Base-by-base conservation (phyloP, 2,888 invertebrate species). In the Protonemura montana region DNA sequence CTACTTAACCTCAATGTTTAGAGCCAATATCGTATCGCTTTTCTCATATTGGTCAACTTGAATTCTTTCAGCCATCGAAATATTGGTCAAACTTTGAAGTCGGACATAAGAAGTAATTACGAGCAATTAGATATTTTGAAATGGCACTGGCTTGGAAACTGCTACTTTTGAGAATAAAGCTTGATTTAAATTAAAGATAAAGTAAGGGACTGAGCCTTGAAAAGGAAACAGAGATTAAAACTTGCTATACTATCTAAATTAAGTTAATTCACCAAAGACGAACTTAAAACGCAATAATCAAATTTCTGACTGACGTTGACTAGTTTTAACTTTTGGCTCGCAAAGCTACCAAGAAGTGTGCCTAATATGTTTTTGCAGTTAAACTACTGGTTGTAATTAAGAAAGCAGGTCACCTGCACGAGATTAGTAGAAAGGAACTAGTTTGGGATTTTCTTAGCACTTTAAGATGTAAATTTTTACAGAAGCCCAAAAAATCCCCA, bases 1-100 rank as follows among this genome's bases (percentile, higher is more conserved):
- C 59, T 21, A 59, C 59, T 59, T 59, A 59, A 59, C 59, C 59
- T 59, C 59, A 59, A 59, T 59, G 59, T 59, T 59, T 59, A 59
- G 16, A 59, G 21, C 59, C 59, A 59, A 59, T 59, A 13, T 7
- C 59, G 59, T 59, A 59, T 59, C 59, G 59, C 59, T 59, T 59
- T 10, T 59, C 59, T 59, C 59, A 59, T 59, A 59, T 59, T 59
- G 59, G 59, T 59, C 59, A 59, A 59, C 59, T 59, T 13, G 59
- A 59, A 7, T 59, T 59, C 59, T 59, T 59, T 59, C 59, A 21
- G 13, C 59, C 59, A 59, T 59, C 59, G 59, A 59, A 59, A 59
- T 59, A 59, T 59, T 59, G 59, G 3, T 2, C 21, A 13, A 59
- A 59, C 16, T 59, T 59, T 59, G 21, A 59, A 10, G 21, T 21